Conservation (phyloP, 2,797 vertebrate species). For the Alosa sapidissima region DNA sequence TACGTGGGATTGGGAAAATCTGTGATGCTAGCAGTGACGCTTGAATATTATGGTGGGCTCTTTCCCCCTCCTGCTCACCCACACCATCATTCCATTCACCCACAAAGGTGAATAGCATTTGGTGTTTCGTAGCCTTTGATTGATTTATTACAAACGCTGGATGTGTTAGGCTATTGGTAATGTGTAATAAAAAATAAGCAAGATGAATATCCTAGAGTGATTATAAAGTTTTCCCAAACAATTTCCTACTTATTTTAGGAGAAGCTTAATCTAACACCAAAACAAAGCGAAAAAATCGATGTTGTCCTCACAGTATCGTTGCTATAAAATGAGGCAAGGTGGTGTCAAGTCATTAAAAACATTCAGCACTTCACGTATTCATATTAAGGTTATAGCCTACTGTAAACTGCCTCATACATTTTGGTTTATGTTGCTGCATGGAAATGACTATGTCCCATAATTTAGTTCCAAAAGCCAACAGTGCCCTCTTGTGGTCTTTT, state of each 20-base stretch:
- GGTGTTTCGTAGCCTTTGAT: background rate
- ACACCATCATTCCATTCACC: background rate
- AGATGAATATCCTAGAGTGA: too few species aligned
- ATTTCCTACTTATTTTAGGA: too few species aligned
- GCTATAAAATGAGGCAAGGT: too few species aligned
- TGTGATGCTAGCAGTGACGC: slow-evolving; percentile 72
- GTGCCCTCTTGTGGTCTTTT: background rate
- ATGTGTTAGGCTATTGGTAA: background rate
- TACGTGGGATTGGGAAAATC: slow-evolving; percentile 69
- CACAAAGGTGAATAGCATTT: background rate
- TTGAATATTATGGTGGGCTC: slow-evolving; percentile 66
- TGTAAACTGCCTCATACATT: too few species aligned
- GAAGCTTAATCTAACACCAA: too few species aligned
- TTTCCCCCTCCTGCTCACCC: slow-evolving; percentile 30
- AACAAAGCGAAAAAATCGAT: too few species aligned
- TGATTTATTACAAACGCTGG: background rate
- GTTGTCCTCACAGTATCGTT: too few species aligned
- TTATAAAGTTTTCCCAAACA: too few species aligned
- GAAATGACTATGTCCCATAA: background rate
- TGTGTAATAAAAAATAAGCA: too few species aligned
- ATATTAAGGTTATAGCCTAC: too few species aligned
- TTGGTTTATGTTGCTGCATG: background rate
- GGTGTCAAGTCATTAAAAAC: too few species aligned
- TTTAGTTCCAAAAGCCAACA: background rate
- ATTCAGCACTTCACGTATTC: too few species aligned